A percentile compares a stretch with the other conserved stretches of the same genome.
These are phyloP conservation scores for Andrena flavipes DNA, from an alignment of 2,888 invertebrate genomes.

Conservation along the genomic window DNA sequence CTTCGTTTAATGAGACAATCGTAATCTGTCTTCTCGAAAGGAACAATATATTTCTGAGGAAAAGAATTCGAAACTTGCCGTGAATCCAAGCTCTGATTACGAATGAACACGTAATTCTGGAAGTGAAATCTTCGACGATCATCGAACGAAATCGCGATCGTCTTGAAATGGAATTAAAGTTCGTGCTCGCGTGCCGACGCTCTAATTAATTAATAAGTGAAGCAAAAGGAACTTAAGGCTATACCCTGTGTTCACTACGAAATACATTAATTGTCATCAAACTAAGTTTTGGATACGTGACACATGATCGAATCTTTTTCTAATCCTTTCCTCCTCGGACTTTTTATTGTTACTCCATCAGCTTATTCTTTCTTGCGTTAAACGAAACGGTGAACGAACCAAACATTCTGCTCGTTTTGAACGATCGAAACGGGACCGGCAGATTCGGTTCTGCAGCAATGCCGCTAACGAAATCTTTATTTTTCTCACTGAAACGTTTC, in stretches of 20 bases:
- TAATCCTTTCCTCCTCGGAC: too few relatives aligned
- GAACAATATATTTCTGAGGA: background rate
- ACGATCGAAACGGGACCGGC: conserved; percentile 5
- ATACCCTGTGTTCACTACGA: conserved; percentile 38
- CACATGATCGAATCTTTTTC: background rate
- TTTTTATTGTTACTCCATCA: too few relatives aligned
- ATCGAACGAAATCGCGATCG: background rate
- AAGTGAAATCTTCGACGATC: background rate
- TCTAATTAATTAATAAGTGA: background rate
- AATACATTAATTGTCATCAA: background rate
- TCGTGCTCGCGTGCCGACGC: background rate
- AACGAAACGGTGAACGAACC: background rate
- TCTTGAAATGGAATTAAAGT: background rate
- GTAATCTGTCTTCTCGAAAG: background rate
- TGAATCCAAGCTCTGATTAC: background rate
- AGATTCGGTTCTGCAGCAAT: conserved; percentile 9
- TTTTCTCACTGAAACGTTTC: conserved; percentile 40
- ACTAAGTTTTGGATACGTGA: background rate
- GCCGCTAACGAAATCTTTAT: conserved; percentile 29
- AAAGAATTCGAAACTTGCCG: background rate
- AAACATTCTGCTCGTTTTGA: background rate
- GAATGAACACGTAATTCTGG: background rate
- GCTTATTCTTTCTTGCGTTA: too few relatives aligned
- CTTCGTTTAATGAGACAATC: conserved; percentile 17
- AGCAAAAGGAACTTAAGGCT: conserved; percentile 22